A percentile compares a stretch with the other conserved stretches of the same genome.
Evolutionary conservation across 2,888 invertebrate species (phyloP).

Genomic region (Pogonocherus hispidulus): DNA sequence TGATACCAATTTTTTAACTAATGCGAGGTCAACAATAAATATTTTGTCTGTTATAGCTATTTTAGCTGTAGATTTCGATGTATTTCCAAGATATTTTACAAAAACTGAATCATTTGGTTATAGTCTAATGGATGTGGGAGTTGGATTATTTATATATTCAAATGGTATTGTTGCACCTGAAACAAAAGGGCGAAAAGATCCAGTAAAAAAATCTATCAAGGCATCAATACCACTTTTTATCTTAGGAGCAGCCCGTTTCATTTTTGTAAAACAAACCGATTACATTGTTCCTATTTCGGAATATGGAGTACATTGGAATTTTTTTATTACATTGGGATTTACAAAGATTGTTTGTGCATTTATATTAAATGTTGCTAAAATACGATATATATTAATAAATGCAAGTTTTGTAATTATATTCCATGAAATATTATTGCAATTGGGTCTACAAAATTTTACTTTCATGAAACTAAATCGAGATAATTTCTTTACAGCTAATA

Average conservation of each 20-base stretch:
- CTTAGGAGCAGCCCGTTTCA: constrained; percentile 76
- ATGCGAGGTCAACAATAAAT: constrained; percentile 79
- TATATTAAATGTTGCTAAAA: constrained; percentile 72
- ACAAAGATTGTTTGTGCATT: constrained; percentile 82
- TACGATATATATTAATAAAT: constrained; percentile 71
- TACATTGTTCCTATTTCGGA: constrained; percentile 93
- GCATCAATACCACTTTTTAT: constrained; percentile 70
- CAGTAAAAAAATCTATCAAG: constrained; percentile 63
- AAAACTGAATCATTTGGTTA: constrained; percentile 91
- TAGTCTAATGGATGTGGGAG: constrained; percentile 96
- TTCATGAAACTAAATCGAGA: constrained; percentile 73
- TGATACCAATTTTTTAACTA: constrained; percentile 72
- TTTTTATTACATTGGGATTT: constrained; percentile 92
- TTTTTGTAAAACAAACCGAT: constrained; percentile 75
- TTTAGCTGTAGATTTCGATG: constrained; percentile 92
- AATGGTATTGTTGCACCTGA: constrained; percentile 83
- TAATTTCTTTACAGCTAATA: constrained; percentile 83
- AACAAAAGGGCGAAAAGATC: constrained; percentile 62
- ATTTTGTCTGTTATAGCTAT: constrained; percentile 86
- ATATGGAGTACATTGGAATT: constrained; percentile 99
- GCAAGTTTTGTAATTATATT: constrained; percentile 72
- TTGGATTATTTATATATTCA: constrained; percentile 87
- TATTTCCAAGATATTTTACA: constrained; percentile 87
- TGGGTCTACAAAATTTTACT: constrained; percentile 79
- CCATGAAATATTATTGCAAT: constrained; percentile 78